These are phyloP conservation scores for Proisotoma minuta DNA, from an alignment of 2,888 invertebrate genomes.

Conservation along the genomic window DNA sequence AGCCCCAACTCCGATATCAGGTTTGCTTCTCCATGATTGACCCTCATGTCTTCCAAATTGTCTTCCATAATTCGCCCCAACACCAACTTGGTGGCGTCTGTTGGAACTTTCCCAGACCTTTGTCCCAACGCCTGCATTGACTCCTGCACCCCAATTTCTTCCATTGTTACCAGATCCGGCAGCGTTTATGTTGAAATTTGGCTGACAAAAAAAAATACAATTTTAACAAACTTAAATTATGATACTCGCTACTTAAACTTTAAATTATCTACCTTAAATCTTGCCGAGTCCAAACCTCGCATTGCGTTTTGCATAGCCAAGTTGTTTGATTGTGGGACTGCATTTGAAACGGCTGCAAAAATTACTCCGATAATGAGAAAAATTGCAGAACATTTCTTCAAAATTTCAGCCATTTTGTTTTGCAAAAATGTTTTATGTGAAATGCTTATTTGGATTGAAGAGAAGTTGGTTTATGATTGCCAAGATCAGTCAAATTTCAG, in stretches of 20 bases:
- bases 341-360: background rate
- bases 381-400: too few species aligned
- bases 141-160: constrained; percentile 29
- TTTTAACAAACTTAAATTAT: background rate
- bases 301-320: constrained; percentile 20
- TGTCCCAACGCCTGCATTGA: constrained; percentile 25
- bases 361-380: background rate
- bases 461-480: too few species aligned
- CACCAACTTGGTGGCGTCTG: constrained; percentile 31
- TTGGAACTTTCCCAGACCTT: constrained; percentile 38
- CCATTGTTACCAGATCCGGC: constrained; percentile 31
- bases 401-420: too few species aligned
- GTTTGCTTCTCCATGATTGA: constrained; percentile 17
- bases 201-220: constrained; percentile 17
- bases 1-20: constrained; percentile 28
- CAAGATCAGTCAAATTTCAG: too few species aligned
- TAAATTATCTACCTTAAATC: background rate
- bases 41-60: constrained; percentile 25
- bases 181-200: constrained; percentile 24
- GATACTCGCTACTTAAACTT: background rate
- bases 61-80: constrained; percentile 27
- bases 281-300: background rate
- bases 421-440: too few species aligned
- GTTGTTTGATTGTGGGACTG: constrained; percentile 22
- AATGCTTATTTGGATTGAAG: too few species aligned